Conservation (phyloP, 2,113 vertebrate species). For the Craseonycteris thonglongyai region DNA sequence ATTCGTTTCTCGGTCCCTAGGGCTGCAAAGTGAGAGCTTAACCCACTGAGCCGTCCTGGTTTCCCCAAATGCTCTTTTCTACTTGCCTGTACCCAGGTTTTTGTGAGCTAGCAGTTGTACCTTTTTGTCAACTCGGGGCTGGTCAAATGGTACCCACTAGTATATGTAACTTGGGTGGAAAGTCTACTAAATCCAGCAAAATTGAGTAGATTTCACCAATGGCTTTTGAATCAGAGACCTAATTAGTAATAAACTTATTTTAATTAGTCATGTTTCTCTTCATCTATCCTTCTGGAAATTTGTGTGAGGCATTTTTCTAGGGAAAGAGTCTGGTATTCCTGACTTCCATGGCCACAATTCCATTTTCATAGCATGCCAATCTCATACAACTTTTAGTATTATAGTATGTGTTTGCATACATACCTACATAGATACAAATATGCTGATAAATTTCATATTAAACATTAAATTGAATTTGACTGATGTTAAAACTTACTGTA, state of each 20-base stretch:
- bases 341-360: not conserved
- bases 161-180: not conserved
- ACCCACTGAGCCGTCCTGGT: too few relatives aligned
- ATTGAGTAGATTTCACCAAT: not conserved
- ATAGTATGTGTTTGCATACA: not conserved
- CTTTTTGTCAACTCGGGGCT: not conserved
- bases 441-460: not conserved
- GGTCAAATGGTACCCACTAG: not conserved
- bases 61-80: not conserved
- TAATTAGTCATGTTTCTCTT: not conserved
- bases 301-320: not conserved
- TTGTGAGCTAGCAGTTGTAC: not conserved
- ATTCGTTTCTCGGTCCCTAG: too few relatives aligned
- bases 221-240: not conserved
- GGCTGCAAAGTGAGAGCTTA: too few relatives aligned
- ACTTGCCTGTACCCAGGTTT: not conserved
- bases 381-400: not conserved
- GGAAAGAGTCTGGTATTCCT: not conserved
- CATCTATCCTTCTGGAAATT: not conserved
- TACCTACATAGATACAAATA: not conserved
- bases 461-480: not conserved
- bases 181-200: not conserved
- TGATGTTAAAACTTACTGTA: not conserved
- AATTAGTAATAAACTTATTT: conserved; percentile 24
- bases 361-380: not conserved